Percentiles rank a stretch among this genome's conserved stretches.
Conservation (phyloP, 1,140 invertebrate species). For the Drosophila cardini region DNA sequence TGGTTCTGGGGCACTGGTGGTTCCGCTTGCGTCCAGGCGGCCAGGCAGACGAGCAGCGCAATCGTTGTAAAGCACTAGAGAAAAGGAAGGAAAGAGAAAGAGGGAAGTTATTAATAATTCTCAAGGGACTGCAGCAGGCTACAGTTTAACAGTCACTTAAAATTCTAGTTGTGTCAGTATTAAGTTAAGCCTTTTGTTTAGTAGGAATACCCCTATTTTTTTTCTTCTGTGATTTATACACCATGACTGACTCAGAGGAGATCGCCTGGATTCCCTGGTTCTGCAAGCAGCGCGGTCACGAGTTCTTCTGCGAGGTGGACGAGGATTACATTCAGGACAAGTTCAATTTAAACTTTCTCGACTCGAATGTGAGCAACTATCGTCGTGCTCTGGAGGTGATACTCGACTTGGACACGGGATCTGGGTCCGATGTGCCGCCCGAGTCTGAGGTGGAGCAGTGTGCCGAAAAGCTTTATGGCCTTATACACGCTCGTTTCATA, state of each 20-base stretch:
- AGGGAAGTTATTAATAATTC: neutral
- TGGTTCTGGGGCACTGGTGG: constrained; percentile 85
- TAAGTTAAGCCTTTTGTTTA: neutral
- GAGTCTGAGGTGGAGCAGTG: constrained; percentile 99
- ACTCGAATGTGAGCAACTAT: constrained; percentile 69
- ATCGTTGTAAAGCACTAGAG: constrained; percentile 80
- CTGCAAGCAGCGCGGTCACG: constrained; percentile 72
- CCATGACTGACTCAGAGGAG: constrained; percentile 69
- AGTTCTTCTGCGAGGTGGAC: constrained; percentile 70
- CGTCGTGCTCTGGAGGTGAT: constrained; percentile 65
- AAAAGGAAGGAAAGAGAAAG: no score
- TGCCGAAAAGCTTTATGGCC: constrained; percentile 99
- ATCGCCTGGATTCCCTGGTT: constrained; percentile 72
- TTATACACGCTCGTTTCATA: constrained; percentile 99
- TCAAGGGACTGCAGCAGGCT: neutral
- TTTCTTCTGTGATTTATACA: constrained; percentile 1
- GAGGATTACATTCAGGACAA: constrained; percentile 76
- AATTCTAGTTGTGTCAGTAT: neutral
- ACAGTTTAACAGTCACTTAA: neutral
- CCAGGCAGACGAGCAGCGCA: constrained; percentile 77
- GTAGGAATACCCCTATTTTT: neutral
- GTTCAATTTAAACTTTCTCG: constrained; percentile 71
- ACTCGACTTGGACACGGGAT: constrained; percentile 88
- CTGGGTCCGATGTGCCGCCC: constrained; percentile 97
- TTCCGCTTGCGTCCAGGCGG: constrained; percentile 80